Base-by-base conservation (phyloP, 1,140 invertebrate genomes). In the Calycopis cecrops region DNA sequence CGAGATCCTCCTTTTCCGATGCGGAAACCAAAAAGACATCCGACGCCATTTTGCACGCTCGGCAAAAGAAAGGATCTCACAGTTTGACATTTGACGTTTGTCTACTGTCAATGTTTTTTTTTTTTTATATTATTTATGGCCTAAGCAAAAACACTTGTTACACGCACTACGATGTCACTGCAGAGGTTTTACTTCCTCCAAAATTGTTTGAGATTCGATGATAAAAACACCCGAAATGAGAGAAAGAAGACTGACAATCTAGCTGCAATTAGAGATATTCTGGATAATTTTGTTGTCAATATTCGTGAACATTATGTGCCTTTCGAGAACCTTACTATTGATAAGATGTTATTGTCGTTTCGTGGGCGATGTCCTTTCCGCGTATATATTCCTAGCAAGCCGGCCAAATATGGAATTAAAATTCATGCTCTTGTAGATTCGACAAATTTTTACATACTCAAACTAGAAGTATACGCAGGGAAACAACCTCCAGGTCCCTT, bases 361-460 rank as follows among this genome's bases (percentile, higher is more conserved):
- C 52, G 70, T 40, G 83, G 83, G 21, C 57, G 69, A 40, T 85
- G 77, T 55, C 18, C 12, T 18, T 88, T 88, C 58, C 64, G 71
- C 44, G 67, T 79, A 52, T 88, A 88, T 62, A 87, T 90, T 33
- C 79, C 80, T 4, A 72, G 71, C 48, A 89, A 90, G 75, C 87
- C 88, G 4, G 71, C 65, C 40, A 88, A 88, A 65, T 89, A 88
- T 67, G 85, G 79, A 4, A 71, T 88, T 18, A 89, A 88, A 73
- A 67, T 76, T 37, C 73, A 59, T 59, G 59, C 69, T 11, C 57
- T 75, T 40, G 63, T 65, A 4, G 69, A 81, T 62, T 53, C 71
- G n/a, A 71, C 71, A 61, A 56, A 69, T 18, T 52, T 60, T 40
- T 76, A 70, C 55, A 40, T 55, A 37, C 12, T 59, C 8, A 76